phyloP scores from a whole-genome alignment of 2,113 vertebrate species.

The Stigmatopora nigra region DNA sequence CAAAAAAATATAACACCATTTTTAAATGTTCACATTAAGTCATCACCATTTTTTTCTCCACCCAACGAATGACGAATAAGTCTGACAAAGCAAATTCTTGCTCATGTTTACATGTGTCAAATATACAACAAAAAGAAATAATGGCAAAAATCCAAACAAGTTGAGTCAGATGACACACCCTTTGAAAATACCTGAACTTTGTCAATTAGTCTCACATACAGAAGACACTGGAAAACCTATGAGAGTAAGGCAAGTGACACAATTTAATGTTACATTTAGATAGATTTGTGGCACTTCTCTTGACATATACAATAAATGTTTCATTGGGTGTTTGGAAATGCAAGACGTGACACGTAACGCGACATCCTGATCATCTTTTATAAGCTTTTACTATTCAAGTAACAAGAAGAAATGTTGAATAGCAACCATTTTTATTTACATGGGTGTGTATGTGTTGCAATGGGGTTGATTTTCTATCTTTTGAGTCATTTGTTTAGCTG shows the following conservation, averaged over 20 bases:
- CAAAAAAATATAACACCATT: neutral
- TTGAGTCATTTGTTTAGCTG: too few species aligned
- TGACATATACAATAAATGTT: conserved; percentile 39
- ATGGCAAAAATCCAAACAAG: neutral
- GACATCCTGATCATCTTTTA: conserved; percentile 12
- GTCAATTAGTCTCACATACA: neutral
- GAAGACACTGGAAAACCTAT: neutral
- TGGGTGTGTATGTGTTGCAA: too few species aligned
- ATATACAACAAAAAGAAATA: neutral
- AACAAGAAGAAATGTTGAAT: neutral
- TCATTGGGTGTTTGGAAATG: conserved; percentile 18
- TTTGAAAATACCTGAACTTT: neutral
- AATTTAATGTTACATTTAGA: conserved; percentile 56
- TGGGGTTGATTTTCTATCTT: too few species aligned
- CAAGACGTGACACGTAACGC: conserved; percentile 8
- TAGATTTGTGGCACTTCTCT: conserved; percentile 42
- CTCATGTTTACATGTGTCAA: neutral
- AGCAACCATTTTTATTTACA: neutral
- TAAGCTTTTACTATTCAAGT: neutral
- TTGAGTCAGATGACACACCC: conserved; percentile 3
- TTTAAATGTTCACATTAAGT: neutral
- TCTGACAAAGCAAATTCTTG: neutral
- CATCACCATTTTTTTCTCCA: neutral
- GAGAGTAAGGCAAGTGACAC: conserved; percentile 49
- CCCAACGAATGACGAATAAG: too few species aligned